Conservation (phyloP, 1,140 invertebrate species). For the Campoletis sonorensis region DNA sequence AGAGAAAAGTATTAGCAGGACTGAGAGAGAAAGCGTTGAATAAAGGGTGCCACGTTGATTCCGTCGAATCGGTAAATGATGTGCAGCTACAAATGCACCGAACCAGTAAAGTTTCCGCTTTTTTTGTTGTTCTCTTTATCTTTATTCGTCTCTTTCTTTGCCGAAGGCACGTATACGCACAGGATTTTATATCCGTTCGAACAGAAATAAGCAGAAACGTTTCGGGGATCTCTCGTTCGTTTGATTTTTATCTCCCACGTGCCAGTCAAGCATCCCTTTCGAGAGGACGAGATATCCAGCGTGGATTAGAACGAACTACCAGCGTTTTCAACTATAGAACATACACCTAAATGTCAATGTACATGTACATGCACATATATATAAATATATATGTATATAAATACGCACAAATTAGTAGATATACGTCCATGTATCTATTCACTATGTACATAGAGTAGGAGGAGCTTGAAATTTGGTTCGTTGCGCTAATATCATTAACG, state of each 20-base stretch:
- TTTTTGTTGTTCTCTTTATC: neutral
- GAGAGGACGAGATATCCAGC: constrained; percentile 29
- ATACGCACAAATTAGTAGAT: neutral
- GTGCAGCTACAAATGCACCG: neutral
- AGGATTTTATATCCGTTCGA: neutral
- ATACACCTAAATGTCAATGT: constrained; percentile 1
- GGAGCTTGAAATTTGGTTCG: constrained; percentile 55
- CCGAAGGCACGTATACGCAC: neutral
- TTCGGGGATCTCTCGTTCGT: constrained; percentile 43
- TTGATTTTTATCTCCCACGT: constrained; percentile 48
- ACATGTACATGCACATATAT: neutral
- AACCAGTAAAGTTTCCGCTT: neutral
- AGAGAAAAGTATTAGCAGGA: neutral
- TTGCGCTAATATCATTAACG: constrained; percentile 61
- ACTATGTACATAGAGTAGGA: constrained; percentile 34
- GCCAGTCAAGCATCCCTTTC: constrained; percentile 1
- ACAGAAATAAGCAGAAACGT: constrained; percentile 16
- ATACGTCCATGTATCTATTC: neutral
- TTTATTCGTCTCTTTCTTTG: neutral
- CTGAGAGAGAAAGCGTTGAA: neutral
- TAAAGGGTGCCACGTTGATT: constrained; percentile 9
- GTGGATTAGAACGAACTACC: constrained; percentile 17
- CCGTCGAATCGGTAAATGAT: neutral
- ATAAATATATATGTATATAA: neutral
- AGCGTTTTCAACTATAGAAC: constrained; percentile 15